Base-by-base conservation (phyloP, 1,140 invertebrate species). In the Euborellia annulipes region DNA sequence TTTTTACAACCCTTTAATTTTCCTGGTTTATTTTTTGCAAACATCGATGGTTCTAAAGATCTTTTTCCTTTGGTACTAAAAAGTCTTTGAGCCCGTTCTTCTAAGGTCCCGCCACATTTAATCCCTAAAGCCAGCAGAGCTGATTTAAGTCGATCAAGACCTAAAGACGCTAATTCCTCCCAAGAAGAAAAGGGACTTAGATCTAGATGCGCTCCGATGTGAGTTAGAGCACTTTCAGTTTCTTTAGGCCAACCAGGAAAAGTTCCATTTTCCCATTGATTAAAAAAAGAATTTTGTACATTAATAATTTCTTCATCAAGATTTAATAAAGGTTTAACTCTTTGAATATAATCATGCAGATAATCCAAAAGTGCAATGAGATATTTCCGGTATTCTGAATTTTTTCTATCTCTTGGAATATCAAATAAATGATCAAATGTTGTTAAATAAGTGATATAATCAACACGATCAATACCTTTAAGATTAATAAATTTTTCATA, bases 351-450 rank as follows among this genome's bases (percentile, higher is more conserved):
- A 55, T 80, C 79, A 48, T 79, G 76, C 38, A 98, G 66, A 60
- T 99, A 99, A 36, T 86, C 83, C 43, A 95, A 67, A 3, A 98
- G 62, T 1, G 71, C 68, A 50, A 86, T 71, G 8, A 98, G 64
- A 60, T 98, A 98, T 60, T 81, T 81, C 50, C 79, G 76, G 64
- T 96, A 99, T 54, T 93, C 88, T 14, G 83, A 79, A 59, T 88
- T 92, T 62, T 98, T 98, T 20, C 82, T 76, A 49, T 97, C 93
- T 59, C 88, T 87, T 0, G 90, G 82, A 58, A 97, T 90, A 54
- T 98, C 94, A 68, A 87, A 95, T 2, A 99, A 67, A 61, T 92
- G 87, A 63, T 99, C 94, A 63, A 98, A 98, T 40, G 79, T 83
- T 40, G 81, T 81, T 22, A 99, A 62, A 62, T 97, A 99, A 1